Conservation (phyloP, 2,113 vertebrate genomes). For the Malurus alboscapulatus region DNA sequence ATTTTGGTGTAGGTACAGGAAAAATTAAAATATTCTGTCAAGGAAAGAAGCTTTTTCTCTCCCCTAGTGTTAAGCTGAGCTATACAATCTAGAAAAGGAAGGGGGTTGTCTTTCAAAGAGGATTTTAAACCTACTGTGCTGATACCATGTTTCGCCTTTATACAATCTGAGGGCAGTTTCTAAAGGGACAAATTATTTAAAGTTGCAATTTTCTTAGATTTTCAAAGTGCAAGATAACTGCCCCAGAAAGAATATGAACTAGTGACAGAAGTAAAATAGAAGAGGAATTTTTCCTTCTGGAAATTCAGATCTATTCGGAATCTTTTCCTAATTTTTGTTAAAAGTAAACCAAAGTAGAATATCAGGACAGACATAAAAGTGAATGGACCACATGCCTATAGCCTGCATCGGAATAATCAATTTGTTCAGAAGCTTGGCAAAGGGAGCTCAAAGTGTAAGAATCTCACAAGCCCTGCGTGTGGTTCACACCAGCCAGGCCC, state of each 20-base stretch:
- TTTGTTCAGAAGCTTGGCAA: neutral
- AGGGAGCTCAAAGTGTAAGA: neutral
- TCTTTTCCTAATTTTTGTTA: neutral
- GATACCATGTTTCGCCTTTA: neutral
- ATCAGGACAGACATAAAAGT: neutral
- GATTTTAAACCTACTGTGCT: neutral
- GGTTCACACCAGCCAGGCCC: neutral
- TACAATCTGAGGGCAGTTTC: neutral
- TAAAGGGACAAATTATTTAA: neutral
- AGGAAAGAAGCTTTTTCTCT: neutral
- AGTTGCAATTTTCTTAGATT: neutral
- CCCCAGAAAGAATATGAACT: neutral
- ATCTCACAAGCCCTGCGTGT: neutral
- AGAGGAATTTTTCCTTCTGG: neutral
- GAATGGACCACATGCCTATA: neutral
- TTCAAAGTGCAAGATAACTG: no score
- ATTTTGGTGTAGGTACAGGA: neutral
- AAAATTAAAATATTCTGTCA: neutral
- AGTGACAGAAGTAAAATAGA: neutral
- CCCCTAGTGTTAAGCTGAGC: neutral
- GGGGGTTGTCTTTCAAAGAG: neutral
- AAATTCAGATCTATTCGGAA: neutral
- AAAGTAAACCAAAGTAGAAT: neutral
- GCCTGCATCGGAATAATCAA: neutral
- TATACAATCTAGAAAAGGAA: neutral